Conservation (phyloP, 2,888 invertebrate species). For the Folsomia candida region DNA sequence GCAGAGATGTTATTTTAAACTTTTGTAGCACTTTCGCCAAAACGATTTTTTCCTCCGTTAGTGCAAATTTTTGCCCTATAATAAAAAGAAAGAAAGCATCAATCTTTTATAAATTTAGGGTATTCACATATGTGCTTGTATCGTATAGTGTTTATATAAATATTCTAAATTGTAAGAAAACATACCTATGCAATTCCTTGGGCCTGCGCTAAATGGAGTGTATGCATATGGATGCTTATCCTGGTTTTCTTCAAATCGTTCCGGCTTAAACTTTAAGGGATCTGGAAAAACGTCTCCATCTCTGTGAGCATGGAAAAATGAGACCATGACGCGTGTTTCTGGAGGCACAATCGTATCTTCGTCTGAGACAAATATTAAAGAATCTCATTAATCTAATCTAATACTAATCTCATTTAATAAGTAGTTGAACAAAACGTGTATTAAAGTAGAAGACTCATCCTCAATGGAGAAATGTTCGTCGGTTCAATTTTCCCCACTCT, state of each 20-base stretch:
- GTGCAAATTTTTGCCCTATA: conserved; percentile 53
- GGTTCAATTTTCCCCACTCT: too few species aligned
- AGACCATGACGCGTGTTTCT: conserved; percentile 25
- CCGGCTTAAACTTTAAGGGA: conserved; percentile 59
- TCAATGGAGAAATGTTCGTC: too few species aligned
- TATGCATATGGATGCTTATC: conserved; percentile 55
- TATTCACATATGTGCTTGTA: conserved; percentile 38
- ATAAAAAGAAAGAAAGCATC: conserved; percentile 1
- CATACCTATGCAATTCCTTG: too few species aligned
- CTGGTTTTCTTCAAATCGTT: conserved; percentile 59
- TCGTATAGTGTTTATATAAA: too few species aligned
- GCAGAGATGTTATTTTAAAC: conserved; percentile 55
- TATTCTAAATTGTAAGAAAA: too few species aligned
- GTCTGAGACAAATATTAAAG: conserved; percentile 18
- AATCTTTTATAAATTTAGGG: not conserved
- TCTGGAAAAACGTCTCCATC: conserved; percentile 56
- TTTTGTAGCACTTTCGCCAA: conserved; percentile 55
- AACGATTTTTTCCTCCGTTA: conserved; percentile 55
- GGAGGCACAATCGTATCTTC: conserved; percentile 25
- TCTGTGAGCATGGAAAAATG: conserved; percentile 31
- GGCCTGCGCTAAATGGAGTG: conserved; percentile 58
- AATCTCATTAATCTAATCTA: too few species aligned
- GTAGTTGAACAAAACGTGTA: too few species aligned
- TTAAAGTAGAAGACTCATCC: too few species aligned
- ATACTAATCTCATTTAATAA: too few species aligned